Evolutionary conservation across 2,113 vertebrate species (phyloP).

Genomic region (Capreolus pygargus): DNA sequence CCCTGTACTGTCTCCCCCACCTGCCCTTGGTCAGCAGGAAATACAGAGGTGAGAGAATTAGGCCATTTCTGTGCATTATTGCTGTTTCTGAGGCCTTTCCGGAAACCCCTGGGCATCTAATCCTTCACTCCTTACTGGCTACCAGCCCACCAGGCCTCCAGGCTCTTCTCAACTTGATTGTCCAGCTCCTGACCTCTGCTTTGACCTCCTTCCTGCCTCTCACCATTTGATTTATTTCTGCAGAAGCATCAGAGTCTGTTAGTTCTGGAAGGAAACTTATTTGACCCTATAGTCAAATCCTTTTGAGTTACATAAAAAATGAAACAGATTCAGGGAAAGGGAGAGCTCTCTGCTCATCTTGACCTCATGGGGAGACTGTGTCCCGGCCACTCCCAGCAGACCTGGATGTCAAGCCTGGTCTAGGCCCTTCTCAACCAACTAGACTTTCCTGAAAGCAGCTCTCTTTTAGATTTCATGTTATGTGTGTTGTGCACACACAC

Average conservation of each 20-base stretch:
- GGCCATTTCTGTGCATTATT: neutral
- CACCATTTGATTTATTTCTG: neutral
- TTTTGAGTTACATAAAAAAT: neutral
- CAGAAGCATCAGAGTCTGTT: neutral
- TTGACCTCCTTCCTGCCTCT: neutral
- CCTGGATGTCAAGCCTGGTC: neutral
- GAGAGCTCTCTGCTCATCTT: neutral
- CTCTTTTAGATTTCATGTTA: neutral
- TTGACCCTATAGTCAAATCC: neutral
- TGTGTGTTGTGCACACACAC: neutral
- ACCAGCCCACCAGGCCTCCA: neutral
- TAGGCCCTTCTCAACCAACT: neutral
- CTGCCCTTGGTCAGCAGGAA: neutral
- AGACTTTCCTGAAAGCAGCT: neutral
- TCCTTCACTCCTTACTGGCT: neutral
- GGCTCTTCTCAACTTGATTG: neutral
- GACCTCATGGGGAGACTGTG: neutral
- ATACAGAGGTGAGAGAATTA: neutral
- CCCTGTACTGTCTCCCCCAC: neutral
- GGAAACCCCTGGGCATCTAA: neutral
- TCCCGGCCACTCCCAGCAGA: neutral
- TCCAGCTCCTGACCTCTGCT: neutral
- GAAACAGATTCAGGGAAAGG: neutral
- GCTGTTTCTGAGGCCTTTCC: neutral
- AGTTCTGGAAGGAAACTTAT: neutral